Percentiles rank a stretch among this genome's conserved stretches.
Evolutionary conservation across 1,140 invertebrate species (phyloP).

Genomic region (Eubasilissa regina): DNA sequence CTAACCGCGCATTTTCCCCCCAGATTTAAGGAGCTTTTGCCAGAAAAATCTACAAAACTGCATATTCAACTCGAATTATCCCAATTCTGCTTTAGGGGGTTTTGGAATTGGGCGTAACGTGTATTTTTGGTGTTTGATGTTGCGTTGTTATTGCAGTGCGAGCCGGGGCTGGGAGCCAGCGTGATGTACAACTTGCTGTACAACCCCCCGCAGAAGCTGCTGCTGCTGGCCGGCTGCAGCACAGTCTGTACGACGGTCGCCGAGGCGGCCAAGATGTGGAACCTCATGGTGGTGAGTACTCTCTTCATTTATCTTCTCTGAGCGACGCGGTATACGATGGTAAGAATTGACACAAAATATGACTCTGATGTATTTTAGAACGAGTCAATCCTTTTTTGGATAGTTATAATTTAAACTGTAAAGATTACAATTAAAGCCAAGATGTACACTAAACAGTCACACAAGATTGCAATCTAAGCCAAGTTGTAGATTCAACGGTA

Average conservation of each 20-base stretch:
- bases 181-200: constrained; percentile 99
- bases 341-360: background rate
- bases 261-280: constrained; percentile 99
- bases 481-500: no score
- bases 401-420: background rate
- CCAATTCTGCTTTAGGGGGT: no score
- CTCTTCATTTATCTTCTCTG: background rate
- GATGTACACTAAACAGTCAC: background rate
- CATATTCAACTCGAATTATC: no score
- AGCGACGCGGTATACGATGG: no score
- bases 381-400: background rate
- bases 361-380: background rate
- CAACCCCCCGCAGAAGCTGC: constrained; percentile 95
- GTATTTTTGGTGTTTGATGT: no score
- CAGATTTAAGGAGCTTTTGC: no score
- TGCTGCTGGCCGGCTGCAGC: constrained; percentile 96
- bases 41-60: no score
- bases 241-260: constrained; percentile 99
- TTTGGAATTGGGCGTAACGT: no score
- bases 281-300: constrained; percentile 94
- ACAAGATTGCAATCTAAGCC: no score
- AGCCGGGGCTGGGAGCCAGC: constrained; percentile 96
- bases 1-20: no score
- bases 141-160: constrained; percentile 85
- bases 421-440: background rate